Evolutionary conservation across 2,888 invertebrate genomes (phyloP).

Genomic region (Dicyrtomina minuta): DNA sequence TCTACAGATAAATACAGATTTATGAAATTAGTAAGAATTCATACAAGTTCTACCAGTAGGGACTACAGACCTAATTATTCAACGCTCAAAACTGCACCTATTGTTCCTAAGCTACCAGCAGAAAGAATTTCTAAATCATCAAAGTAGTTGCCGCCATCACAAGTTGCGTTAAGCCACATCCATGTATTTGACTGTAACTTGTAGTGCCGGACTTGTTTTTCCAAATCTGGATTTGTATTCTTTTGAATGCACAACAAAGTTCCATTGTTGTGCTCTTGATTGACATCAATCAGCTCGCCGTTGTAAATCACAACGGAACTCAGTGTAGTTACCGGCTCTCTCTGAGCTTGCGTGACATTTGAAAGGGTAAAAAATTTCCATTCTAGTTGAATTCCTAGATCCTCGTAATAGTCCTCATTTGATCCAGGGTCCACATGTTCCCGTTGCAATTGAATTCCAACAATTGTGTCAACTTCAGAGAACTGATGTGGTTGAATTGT

Average conservation of each 20-base stretch:
- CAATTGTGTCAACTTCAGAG: not conserved
- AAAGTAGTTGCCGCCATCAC: constrained; percentile 21
- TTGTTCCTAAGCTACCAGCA: not conserved
- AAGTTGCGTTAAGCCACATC: constrained; percentile 10
- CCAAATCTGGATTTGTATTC: constrained; percentile 1
- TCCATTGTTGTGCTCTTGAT: not conserved
- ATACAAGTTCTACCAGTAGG: no score
- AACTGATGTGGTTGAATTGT: not conserved
- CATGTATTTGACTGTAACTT: not conserved
- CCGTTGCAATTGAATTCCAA: not conserved
- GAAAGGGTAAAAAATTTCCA: constrained; percentile 5
- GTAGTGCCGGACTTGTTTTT: constrained; percentile 12
- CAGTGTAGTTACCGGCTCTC: not conserved
- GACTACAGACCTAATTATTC: no score
- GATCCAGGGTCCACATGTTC: no score
- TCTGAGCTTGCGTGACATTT: no score
- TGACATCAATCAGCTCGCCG: constrained; percentile 11
- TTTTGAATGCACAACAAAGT: constrained; percentile 11
- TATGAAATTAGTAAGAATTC: not conserved
- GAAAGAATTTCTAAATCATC: constrained; percentile 21
- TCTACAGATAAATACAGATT: not conserved
- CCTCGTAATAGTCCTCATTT: no score
- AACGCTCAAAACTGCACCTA: not conserved
- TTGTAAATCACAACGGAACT: constrained; percentile 13
- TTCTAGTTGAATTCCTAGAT: no score